Base-by-base conservation (phyloP, 2,888 invertebrate species). In the Polymixis flavicincta region DNA sequence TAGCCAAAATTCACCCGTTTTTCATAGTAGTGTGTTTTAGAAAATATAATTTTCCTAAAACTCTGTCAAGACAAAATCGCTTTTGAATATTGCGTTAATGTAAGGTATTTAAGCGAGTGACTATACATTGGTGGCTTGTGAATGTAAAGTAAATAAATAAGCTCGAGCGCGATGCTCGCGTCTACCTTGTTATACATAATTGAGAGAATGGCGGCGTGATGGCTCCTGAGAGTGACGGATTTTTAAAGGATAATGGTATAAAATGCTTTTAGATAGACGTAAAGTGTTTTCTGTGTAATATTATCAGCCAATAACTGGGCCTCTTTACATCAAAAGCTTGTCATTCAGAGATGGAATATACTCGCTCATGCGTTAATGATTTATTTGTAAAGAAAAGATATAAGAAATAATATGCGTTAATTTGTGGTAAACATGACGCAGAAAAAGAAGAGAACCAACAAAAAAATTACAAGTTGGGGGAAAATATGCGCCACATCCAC, bases 101-200 rank as follows among this genome's bases (percentile, higher is more conserved):
- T 37, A 37, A 37, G 37, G 37, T 5, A 13, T 11, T 6, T 50
- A 19, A 17, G n/a, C 54, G n/a, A 5, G n/a, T 25, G 54, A 14
- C 25, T 6, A 6, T 25, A 25, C 14, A 68, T 64, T 28, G 52
- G 63, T 48, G 61, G 55, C 22, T 28, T 50, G 65, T 67, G 69
- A 48, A 66, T 25, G 28, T 37, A 52, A 76, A 50, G 28, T 76
- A 70, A 54, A 80, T 55, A 77, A 57, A 82, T 3, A 61, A 13
- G 13, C 45, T 9, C n/a, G 7, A 59, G 66, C 1, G 54, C 59
- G 54, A 28, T 55, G 66, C 45, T 19, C 22, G 17, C 54, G 67
- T 37, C 63, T 48, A 54, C 70, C 60, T 57, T 42, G 71, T 78
- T 83, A 59, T 32, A 45, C 32, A n/a, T 82, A 65, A 76, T 69